A percentile compares a stretch with the other conserved stretches of the same genome.
Evolutionary conservation across 2,888 invertebrate species (phyloP).

Genomic region (Nudaria mundana): DNA sequence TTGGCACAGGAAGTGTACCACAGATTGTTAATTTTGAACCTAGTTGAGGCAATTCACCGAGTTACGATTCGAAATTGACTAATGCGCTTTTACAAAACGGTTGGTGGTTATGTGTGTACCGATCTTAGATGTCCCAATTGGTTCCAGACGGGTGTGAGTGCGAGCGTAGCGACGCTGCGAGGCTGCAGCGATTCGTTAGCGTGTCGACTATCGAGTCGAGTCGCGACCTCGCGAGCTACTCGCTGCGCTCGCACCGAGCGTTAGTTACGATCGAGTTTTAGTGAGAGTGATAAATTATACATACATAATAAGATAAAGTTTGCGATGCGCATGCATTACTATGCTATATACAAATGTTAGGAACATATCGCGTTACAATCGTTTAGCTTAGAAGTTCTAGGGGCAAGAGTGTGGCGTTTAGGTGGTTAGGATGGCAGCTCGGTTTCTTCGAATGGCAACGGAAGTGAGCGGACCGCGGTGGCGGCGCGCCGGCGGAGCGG

Average conservation of each 20-base stretch:
- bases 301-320: conserved; percentile 62
- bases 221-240: conserved; percentile 37
- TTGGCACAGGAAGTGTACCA: conserved; percentile 73
- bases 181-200: conserved; percentile 10
- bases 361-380: conserved; percentile 72
- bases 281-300: conserved; percentile 61
- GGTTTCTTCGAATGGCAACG: conserved; percentile 67
- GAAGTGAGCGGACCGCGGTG: conserved; percentile 24
- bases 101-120: conserved; percentile 80
- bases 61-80: conserved; percentile 64
- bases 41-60: conserved; percentile 69
- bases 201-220: no score
- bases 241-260: conserved; percentile 56
- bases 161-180: conserved; percentile 30
- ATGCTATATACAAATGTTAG: conserved; percentile 80
- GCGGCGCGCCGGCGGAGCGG: conserved; percentile 28
- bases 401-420: conserved; percentile 77
- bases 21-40: conserved; percentile 47
- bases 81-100: conserved; percentile 69
- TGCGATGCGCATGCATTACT: conserved; percentile 79
- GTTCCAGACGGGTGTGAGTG: conserved; percentile 65
- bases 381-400: conserved; percentile 70
- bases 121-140: conserved; percentile 79
- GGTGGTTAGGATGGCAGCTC: conserved; percentile 77
- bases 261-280: conserved; percentile 40